A percentile compares a stretch with the other conserved stretches of the same genome.
Conservation (phyloP, 2,113 vertebrate genomes). For the Thalassarche chlororhynchos region DNA sequence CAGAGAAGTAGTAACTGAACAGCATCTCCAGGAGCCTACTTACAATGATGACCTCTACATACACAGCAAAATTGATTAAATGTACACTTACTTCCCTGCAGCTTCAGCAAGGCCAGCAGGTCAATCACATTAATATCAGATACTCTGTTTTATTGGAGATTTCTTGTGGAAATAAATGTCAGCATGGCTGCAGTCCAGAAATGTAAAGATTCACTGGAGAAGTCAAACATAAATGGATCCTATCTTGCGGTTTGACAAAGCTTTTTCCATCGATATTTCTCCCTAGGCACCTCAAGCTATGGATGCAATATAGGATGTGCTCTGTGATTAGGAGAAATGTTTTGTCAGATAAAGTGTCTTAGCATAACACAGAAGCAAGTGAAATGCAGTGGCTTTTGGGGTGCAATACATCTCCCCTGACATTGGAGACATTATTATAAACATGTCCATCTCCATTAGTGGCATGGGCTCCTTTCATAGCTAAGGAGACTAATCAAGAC, state of each 20-base stretch:
- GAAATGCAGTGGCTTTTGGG: neutral
- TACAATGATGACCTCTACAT: neutral
- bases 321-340: neutral
- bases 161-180: conserved; percentile 30
- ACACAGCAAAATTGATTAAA: conserved; percentile 33
- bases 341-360: neutral
- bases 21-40: neutral
- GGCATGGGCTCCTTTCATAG: neutral
- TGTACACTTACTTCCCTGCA: conserved; percentile 7
- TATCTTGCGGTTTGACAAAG: neutral
- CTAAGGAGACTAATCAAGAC: neutral
- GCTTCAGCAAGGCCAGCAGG: conserved; percentile 16
- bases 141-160: conserved; percentile 1
- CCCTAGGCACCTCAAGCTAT: neutral
- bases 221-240: neutral
- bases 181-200: neutral
- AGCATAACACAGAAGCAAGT: neutral
- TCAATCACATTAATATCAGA: conserved; percentile 24
- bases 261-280: neutral
- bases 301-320: neutral
- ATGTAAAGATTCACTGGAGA: neutral
- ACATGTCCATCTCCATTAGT: neutral
- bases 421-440: neutral
- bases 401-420: neutral
- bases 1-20: neutral